Evolutionary conservation across 2,888 invertebrate species (phyloP), one percentile per base, ranked within the genome.

Genomic region (Stictocephala bisonia): DNA sequence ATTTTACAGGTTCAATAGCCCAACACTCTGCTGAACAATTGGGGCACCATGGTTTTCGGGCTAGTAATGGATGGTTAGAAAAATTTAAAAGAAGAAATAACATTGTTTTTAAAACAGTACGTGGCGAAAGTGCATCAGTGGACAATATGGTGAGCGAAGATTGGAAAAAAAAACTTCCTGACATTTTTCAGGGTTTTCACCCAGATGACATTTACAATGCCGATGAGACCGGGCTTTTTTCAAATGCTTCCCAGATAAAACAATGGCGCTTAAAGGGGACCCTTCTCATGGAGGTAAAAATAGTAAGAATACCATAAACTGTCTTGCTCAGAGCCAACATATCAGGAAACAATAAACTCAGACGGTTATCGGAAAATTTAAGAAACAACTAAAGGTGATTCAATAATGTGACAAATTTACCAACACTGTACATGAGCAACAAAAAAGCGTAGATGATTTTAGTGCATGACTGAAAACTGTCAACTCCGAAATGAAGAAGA

Each of bases 361-460:
- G 26, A 44, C 69, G 11, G 27, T 69, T 24, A 50, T 75, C 3
- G 44, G 64, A 15, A 72, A 68, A 31, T 68, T 67, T 9, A 35
- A 72, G 18, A 72, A 74, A 64, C 74, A 71, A n/a, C n/a, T n/a
- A n/a, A 27, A 44, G 71, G 11, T 72, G 71, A 31, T 74, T 74
- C 15, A 48, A 48, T 15, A 71, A 64, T 26, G 41, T 74, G 3
- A 41, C 41, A 11, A 53, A 53, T n/a, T 64, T 74, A 3, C 74
- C 74, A 15, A 71, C 56, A 44, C 11, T 20, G 22, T 74, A 74
- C 26, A 15, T n/a, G 20, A 64, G 44, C 11, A 58, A 71, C 56
- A n/a, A 13, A 22, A 53, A 53, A 53, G 53, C 9, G 26, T 53
- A 22, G 53, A 53, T 53, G 53, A 22, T 13, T 53, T 53, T 22